Evolutionary conservation across 2,113 vertebrate species (phyloP).

Genomic region (Brachyhypopomus occidentalis): DNA sequence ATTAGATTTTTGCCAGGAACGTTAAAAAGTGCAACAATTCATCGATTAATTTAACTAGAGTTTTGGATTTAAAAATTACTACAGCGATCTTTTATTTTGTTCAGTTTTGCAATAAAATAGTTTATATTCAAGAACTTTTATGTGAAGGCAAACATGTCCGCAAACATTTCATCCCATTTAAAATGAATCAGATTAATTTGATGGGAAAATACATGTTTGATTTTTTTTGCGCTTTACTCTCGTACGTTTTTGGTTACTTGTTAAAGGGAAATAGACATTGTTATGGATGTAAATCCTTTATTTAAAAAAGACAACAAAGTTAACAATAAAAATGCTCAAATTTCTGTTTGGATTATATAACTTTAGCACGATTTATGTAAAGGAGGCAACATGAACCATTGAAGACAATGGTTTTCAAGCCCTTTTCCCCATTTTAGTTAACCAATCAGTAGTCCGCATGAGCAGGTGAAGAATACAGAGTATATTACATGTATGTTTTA

Average conservation of each 20-base stretch:
- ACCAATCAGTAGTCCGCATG: conserved; percentile 64
- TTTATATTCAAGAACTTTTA: too few relatives aligned
- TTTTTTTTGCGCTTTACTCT: neutral
- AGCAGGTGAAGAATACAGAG: conserved; percentile 71
- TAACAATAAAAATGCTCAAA: conserved; percentile 61
- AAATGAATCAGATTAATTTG: too few relatives aligned
- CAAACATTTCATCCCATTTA: too few relatives aligned
- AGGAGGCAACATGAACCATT: conserved; percentile 57
- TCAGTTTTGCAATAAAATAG: too few relatives aligned
- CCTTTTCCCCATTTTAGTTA: conserved; percentile 60
- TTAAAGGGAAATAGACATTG: neutral
- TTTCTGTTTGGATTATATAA: conserved; percentile 66
- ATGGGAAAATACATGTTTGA: neutral
- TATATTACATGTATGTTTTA: neutral
- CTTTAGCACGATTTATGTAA: conserved; percentile 79
- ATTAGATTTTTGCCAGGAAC: too few relatives aligned
- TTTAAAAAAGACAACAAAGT: conserved; percentile 71
- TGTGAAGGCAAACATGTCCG: too few relatives aligned
- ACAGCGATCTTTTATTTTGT: too few relatives aligned
- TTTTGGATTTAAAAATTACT: too few relatives aligned
- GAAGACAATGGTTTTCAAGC: conserved; percentile 24
- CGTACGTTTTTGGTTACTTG: neutral
- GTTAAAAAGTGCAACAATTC: too few relatives aligned
- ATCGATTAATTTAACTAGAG: too few relatives aligned
- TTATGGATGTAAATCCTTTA: conserved; percentile 66